Percentiles rank a stretch among this genome's conserved stretches.
Evolutionary conservation across 2,797 vertebrate species (phyloP).

Genomic region (Morus bassanus): DNA sequence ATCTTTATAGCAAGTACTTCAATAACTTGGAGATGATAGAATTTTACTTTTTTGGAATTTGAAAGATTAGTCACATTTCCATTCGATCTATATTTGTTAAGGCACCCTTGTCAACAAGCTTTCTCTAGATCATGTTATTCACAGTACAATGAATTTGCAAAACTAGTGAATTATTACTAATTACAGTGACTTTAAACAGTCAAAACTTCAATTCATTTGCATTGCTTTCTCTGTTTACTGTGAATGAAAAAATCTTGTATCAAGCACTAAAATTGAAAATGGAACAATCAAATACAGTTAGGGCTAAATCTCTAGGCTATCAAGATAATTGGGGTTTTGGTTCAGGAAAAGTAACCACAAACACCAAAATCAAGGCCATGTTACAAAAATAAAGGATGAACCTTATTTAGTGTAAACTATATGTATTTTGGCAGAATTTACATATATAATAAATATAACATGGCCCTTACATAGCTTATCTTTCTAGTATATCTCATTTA

Average conservation of each 20-base stretch:
- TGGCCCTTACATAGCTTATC: neutral
- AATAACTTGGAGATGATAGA: neutral
- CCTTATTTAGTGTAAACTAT: neutral
- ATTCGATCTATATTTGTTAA: neutral
- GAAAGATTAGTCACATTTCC: neutral
- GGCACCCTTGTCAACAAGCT: neutral
- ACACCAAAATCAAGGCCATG: neutral
- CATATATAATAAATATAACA: neutral
- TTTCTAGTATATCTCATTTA: neutral
- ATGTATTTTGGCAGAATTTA: neutral
- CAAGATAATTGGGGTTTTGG: neutral
- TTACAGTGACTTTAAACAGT: neutral
- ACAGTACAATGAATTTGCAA: neutral
- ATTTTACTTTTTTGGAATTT: neutral
- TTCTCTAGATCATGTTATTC: neutral
- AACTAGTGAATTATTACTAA: neutral
- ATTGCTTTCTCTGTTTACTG: neutral
- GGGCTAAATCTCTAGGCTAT: neutral
- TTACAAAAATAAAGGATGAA: neutral
- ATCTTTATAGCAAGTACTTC: neutral
- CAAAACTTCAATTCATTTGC: neutral
- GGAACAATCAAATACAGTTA: neutral
- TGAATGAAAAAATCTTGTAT: neutral
- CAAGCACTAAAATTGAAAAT: neutral
- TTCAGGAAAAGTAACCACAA: neutral